Conservation (phyloP, 2,888 invertebrate genomes). For the Bruchidius siliquastri region DNA sequence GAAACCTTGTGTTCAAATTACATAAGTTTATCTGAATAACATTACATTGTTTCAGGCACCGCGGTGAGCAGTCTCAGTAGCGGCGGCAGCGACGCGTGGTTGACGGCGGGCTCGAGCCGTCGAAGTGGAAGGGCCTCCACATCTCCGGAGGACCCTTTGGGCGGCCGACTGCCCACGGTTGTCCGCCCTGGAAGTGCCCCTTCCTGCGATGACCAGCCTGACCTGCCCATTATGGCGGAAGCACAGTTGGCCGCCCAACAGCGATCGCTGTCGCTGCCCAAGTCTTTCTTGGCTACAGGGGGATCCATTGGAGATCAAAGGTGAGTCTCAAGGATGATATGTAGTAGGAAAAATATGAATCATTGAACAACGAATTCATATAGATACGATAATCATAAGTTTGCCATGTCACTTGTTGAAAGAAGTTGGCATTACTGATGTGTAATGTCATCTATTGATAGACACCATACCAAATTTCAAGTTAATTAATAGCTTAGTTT, state of each 20-base stretch:
- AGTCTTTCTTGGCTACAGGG: slow-evolving; percentile 49
- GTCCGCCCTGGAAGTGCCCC: slow-evolving; percentile 54
- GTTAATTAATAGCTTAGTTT: too few relatives aligned
- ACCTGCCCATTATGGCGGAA: neutral
- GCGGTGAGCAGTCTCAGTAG: neutral
- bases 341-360: neutral
- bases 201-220: slow-evolving; percentile 34
- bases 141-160: neutral
- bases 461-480: too few relatives aligned
- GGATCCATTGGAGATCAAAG: slow-evolving; percentile 13
- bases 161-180: slow-evolving; percentile 19
- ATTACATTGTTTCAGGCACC: neutral
- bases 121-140: slow-evolving; percentile 45
- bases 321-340: too few relatives aligned
- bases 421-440: too few relatives aligned
- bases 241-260: slow-evolving; percentile 41
- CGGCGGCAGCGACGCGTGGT: slow-evolving; percentile 51
- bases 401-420: too few relatives aligned
- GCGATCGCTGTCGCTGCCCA: slow-evolving; percentile 53
- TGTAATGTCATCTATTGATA: too few relatives aligned
- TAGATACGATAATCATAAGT: too few relatives aligned
- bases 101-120: slow-evolving; percentile 50
- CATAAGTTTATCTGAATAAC: too few relatives aligned
- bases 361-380: too few relatives aligned
- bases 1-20: too few relatives aligned